These are phyloP conservation scores for Parnassius glacialis DNA, from an alignment of 2,888 invertebrate genomes.

Conservation along the genomic window DNA sequence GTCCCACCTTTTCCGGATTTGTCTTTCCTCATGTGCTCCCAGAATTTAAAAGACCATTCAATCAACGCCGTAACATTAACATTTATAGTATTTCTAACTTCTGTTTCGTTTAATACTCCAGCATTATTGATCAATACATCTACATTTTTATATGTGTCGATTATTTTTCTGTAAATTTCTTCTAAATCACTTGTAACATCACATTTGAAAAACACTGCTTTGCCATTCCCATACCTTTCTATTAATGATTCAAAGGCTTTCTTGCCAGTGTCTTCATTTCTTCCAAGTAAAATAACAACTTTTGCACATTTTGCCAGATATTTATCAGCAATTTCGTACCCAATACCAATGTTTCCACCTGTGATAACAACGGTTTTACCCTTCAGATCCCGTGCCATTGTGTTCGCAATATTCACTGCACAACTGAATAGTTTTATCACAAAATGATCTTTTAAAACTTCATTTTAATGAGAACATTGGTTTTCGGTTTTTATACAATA, in stretches of 20 bases:
- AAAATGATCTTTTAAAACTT: too few relatives aligned
- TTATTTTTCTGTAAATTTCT: constrained; percentile 43
- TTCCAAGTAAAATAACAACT: constrained; percentile 38
- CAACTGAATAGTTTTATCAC: not conserved
- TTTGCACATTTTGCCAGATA: constrained; percentile 60
- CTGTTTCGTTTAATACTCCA: constrained; percentile 41
- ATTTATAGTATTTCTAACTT: constrained; percentile 43
- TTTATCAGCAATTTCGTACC: constrained; percentile 64
- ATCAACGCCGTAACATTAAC: constrained; percentile 57
- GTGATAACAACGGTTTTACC: constrained; percentile 57
- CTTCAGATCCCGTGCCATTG: constrained; percentile 25
- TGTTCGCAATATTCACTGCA: not conserved
- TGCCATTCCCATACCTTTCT: constrained; percentile 60
- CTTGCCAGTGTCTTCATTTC: constrained; percentile 42
- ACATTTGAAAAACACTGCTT: constrained; percentile 62
- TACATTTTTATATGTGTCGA: constrained; percentile 42
- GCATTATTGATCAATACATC: constrained; percentile 62
- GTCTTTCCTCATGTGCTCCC: constrained; percentile 80
- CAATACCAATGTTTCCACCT: constrained; percentile 79
- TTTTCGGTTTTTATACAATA: too few relatives aligned
- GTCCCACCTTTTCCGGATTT: constrained; percentile 81
- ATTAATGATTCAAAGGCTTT: constrained; percentile 53
- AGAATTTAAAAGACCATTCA: constrained; percentile 73
- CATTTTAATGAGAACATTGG: too few relatives aligned
- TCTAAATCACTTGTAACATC: constrained; percentile 70